Evolutionary conservation across 2,888 invertebrate species (phyloP).

Genomic region (Dicycla oo): DNA sequence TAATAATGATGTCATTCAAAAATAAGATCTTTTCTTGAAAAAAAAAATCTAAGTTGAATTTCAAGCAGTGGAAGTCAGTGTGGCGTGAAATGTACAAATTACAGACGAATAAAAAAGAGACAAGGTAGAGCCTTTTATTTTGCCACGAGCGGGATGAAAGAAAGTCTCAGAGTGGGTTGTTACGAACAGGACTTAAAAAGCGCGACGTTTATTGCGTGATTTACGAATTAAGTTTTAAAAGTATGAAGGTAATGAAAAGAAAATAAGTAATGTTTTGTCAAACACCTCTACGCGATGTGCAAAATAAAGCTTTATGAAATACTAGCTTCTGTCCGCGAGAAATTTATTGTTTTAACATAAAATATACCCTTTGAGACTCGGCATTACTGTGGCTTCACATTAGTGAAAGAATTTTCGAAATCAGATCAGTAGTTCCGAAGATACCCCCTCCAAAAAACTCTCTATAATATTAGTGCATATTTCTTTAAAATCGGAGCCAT

Average conservation of each 20-base stretch:
- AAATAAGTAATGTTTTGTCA: background rate
- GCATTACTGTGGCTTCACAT: no score
- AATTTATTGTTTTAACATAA: no score
- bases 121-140: conserved; percentile 66
- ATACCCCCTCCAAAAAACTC: no score
- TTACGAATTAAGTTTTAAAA: background rate
- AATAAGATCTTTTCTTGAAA: conserved; percentile 13
- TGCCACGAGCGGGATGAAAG: conserved; percentile 63
- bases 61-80: conserved; percentile 10
- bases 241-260: background rate
- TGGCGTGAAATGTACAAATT: conserved; percentile 64
- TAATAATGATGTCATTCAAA: background rate
- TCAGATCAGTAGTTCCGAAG: no score
- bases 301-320: no score
- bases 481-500: background rate
- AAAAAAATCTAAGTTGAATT: conserved; percentile 22
- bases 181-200: conserved; percentile 10
- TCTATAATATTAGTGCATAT: background rate
- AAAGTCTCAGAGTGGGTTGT: conserved; percentile 40
- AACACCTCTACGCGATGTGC: background rate
- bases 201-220: background rate
- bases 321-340: no score
- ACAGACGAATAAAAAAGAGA: conserved; percentile 58
- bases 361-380: no score
- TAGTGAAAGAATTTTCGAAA: no score